Evolutionary conservation across 2,797 vertebrate species (phyloP).

Genomic region (Lutjanus argentimaculatus): DNA sequence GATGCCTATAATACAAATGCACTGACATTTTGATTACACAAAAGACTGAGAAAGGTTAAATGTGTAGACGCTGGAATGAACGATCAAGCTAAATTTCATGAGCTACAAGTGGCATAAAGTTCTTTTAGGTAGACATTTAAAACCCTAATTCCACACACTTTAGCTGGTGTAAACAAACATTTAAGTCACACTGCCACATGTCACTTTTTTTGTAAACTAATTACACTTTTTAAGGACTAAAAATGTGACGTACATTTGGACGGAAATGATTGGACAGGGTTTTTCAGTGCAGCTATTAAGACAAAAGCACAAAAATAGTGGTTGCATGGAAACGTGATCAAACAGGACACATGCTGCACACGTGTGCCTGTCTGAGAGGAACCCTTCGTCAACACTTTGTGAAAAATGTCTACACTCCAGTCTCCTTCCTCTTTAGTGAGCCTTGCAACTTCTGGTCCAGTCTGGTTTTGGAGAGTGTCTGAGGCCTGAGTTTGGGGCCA

Average conservation of each 20-base stretch:
- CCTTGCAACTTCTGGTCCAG: slow-evolving; percentile 87
- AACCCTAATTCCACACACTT: slow-evolving; percentile 44
- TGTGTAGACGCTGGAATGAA: slow-evolving; percentile 17
- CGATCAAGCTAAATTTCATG: not conserved
- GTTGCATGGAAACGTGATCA: slow-evolving; percentile 16
- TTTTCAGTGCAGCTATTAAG: slow-evolving; percentile 63
- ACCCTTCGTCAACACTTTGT: not conserved
- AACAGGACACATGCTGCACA: slow-evolving; percentile 11
- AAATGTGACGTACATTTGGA: slow-evolving; percentile 57
- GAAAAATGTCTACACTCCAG: slow-evolving; percentile 86
- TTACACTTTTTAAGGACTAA: slow-evolving; percentile 49
- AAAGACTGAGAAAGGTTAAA: slow-evolving; percentile 15
- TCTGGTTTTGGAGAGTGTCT: slow-evolving; percentile 80
- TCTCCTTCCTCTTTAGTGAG: slow-evolving; percentile 91
- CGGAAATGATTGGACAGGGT: slow-evolving; percentile 55
- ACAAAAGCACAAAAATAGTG: slow-evolving; percentile 44
- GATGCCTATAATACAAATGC: not conserved
- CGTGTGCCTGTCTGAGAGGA: slow-evolving; percentile 31
- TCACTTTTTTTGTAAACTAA: slow-evolving; percentile 70
- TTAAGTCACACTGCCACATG: slow-evolving; percentile 47
- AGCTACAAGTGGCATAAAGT: slow-evolving; percentile 47
- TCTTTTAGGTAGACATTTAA: slow-evolving; percentile 48
- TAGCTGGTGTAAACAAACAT: slow-evolving; percentile 59
- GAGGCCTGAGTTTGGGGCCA: slow-evolving; percentile 72
- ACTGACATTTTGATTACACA: slow-evolving; percentile 15